Base-by-base conservation (phyloP, 92 coral and sea anemone species). In the Zoanthus sansibaricus region DNA sequence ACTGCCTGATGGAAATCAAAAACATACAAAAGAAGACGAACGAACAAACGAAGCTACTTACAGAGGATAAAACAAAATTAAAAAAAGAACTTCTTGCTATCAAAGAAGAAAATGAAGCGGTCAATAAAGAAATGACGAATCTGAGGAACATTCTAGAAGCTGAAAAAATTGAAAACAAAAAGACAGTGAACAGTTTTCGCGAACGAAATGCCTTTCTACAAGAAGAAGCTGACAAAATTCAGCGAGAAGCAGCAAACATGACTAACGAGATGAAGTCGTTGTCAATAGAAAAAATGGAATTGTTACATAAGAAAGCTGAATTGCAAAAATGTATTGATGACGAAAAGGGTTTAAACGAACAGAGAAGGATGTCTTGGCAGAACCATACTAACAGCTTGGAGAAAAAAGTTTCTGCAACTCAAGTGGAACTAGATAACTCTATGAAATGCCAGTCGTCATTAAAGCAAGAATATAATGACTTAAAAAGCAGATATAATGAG, bases 81-180 rank as follows among this genome's bases (percentile, higher is more conserved):
- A 12, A 52, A 80, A 47, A 78, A 37, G 71, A 78, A 9, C 33
- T 87, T 75, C 42, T 80, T 87, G 59, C 21, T 77, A 56, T 68
- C 74, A 69, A 69, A 71, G 58, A 85, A 88, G 71, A 88, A 84
- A 49, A 91, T 45, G 89, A 72, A 48, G 83, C 71, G 46, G 68
- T 94, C 1, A 86, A 88, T 37, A 90, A 88, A 10, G 87, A 94
- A 55, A 83, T 94, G 45, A 80, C 91, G 10, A 71, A 86, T 17
- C 46, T 91, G 89, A 82, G 83, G 13, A 76, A 80, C 54, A 88
- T 83, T 30, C 87, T 94, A 13, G 95, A 88, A 37, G 86, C 80
- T 67, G 98, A 95, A 17, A 92, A 85, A 73, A 61, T 59, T 73
- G 79, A 84, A n/a, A 87, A 75, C 76, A 77, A 70, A 51, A 32